These are phyloP conservation scores for Abscondita cerata DNA, from an alignment of 2,888 invertebrate species.

Conservation along the genomic window DNA sequence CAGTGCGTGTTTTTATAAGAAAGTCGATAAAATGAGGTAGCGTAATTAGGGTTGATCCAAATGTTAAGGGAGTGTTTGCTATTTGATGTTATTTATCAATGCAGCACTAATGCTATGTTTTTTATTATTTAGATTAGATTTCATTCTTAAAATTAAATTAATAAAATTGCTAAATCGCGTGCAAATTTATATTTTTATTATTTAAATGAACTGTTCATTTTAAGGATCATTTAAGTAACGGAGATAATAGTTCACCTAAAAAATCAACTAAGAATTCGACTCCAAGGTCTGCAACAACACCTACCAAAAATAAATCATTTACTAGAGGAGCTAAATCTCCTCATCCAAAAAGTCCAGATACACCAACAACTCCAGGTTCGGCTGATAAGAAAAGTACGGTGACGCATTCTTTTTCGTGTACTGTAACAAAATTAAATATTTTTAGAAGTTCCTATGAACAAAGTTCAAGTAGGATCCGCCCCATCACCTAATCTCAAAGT, in stretches of 20 bases:
- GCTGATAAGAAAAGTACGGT: conserved; percentile 75
- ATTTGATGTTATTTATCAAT: too few relatives aligned
- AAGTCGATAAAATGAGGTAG: too few relatives aligned
- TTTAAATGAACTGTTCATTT: not conserved
- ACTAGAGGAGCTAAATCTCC: conserved; percentile 60
- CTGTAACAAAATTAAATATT: not conserved
- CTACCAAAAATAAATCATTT: conserved; percentile 56
- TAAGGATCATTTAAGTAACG: conserved; percentile 64
- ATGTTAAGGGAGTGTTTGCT: too few relatives aligned
- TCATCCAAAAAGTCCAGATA: conserved; percentile 73
- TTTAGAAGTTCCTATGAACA: conserved; percentile 88
- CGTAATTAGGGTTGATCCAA: too few relatives aligned
- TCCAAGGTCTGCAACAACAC: conserved; percentile 52
- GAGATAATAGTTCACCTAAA: conserved; percentile 72
- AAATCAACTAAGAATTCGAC: conserved; percentile 62
- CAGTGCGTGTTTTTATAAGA: too few relatives aligned
- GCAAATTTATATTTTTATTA: too few relatives aligned
- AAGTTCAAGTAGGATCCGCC: conserved; percentile 89
- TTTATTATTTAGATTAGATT: too few relatives aligned
- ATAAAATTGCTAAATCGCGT: not conserved
- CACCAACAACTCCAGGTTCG: conserved; percentile 59
- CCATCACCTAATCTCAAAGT: conserved; percentile 92
- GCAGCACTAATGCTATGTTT: too few relatives aligned
- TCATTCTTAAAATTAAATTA: not conserved
- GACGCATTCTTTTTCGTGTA: too few relatives aligned